phyloP scores from a whole-genome alignment of 2,113 vertebrate species.

The Prochilodus magdalenae region DNA sequence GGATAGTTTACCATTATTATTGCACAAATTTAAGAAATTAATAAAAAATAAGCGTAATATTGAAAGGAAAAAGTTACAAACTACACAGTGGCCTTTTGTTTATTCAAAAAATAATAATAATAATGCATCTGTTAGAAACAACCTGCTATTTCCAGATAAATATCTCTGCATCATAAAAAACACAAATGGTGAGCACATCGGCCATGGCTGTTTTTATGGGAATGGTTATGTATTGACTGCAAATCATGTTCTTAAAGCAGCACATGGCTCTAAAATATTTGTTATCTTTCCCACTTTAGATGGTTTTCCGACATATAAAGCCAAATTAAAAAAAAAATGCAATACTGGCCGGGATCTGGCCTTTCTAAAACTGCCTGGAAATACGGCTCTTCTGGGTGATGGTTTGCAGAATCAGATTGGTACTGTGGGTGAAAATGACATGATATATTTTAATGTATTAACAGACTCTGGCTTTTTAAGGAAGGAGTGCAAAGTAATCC shows the following conservation, averaged over 20 bases:
- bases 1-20: too few relatives aligned
- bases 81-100: not conserved
- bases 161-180: not conserved
- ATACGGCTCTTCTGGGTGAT: not conserved
- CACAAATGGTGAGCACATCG: not conserved
- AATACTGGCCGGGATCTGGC: not conserved
- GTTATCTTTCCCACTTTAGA: not conserved
- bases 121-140: not conserved
- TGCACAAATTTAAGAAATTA: too few relatives aligned
- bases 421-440: not conserved
- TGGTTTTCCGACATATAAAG: not conserved
- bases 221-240: constrained; percentile 20
- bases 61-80: too few relatives aligned
- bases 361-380: constrained; percentile 6
- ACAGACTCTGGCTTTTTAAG: not conserved
- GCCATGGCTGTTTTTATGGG: constrained; percentile 19
- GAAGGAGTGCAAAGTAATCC: not conserved
- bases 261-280: not conserved
- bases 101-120: not conserved
- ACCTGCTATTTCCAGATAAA: not conserved
- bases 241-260: not conserved
- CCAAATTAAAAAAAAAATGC: not conserved
- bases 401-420: constrained; percentile 15
- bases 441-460: not conserved
- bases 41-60: too few relatives aligned